These are phyloP conservation scores for Rachycentron canadum DNA, from an alignment of 2,797 vertebrate genomes.

Conservation along the genomic window DNA sequence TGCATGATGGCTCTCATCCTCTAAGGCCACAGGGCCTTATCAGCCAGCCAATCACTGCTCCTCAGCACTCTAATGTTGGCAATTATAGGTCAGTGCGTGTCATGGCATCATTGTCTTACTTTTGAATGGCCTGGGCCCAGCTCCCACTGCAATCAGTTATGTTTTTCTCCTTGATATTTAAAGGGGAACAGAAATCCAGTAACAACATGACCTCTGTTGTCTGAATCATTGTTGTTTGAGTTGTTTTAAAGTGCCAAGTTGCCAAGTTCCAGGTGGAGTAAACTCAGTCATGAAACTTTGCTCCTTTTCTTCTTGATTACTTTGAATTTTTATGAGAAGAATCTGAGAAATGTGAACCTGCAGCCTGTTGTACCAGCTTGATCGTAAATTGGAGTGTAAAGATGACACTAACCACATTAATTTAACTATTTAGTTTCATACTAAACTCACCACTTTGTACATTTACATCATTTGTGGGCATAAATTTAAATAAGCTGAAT, in stretches of 20 bases:
- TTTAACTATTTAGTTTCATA: background rate
- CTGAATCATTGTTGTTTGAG: constrained; percentile 38
- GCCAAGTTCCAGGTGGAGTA: constrained; percentile 19
- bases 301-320: constrained; percentile 13
- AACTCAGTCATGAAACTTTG: background rate
- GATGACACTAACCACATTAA: background rate
- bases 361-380: background rate
- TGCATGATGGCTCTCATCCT: constrained; percentile 80
- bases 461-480: background rate
- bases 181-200: constrained; percentile 41
- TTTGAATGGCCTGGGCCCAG: constrained; percentile 58
- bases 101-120: constrained; percentile 74
- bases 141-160: constrained; percentile 59
- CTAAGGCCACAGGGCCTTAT: constrained; percentile 61
- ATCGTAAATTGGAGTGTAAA: background rate
- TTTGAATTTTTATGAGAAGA: background rate
- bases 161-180: constrained; percentile 54
- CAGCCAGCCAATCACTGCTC: constrained; percentile 71
- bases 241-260: constrained; percentile 33
- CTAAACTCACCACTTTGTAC: background rate
- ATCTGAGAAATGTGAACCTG: background rate
- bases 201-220: constrained; percentile 37
- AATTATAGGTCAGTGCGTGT: constrained; percentile 84
- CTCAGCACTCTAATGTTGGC: constrained; percentile 68
- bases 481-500: background rate